Evolutionary conservation across 2,797 vertebrate genomes (phyloP).

Genomic region (Microctenopoma stevenorrisi): DNA sequence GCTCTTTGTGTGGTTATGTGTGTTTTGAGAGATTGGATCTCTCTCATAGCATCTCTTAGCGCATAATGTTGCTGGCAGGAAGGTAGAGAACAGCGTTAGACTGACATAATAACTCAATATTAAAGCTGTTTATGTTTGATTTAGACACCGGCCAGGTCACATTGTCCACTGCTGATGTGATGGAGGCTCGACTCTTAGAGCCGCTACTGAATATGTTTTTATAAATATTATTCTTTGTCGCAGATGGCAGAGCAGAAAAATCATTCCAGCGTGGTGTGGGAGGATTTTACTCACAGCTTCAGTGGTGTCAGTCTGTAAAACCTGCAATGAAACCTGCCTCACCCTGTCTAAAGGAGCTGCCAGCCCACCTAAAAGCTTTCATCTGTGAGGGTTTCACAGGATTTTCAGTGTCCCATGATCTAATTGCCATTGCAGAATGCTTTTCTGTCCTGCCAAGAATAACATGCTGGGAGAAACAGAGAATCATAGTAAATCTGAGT

Average conservation of each 20-base stretch:
- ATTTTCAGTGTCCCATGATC: constrained; percentile 37
- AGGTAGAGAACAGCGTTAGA: constrained; percentile 30
- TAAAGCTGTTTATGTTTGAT: constrained; percentile 53
- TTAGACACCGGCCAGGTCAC: constrained; percentile 29
- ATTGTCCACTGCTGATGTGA: constrained; percentile 37
- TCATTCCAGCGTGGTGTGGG: constrained; percentile 50
- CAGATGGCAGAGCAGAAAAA: constrained; percentile 52
- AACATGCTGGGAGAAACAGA: constrained; percentile 29
- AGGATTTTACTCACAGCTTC: constrained; percentile 66
- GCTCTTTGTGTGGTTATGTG: constrained; percentile 52
- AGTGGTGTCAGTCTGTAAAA: constrained; percentile 69
- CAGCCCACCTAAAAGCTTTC: constrained; percentile 62
- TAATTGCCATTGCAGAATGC: constrained; percentile 46
- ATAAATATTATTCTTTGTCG: constrained; percentile 48
- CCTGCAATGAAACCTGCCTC: constrained; percentile 59
- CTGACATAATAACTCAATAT: constrained; percentile 32
- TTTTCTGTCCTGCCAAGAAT: constrained; percentile 45
- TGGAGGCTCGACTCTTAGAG: constrained; percentile 12
- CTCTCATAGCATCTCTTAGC: constrained; percentile 57
- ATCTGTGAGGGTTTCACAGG: constrained; percentile 50
- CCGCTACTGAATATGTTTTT: constrained; percentile 48
- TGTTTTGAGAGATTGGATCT: constrained; percentile 55
- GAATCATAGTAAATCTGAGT: constrained; percentile 19
- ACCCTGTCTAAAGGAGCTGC: constrained; percentile 62
- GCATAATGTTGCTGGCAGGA: constrained; percentile 58